A percentile compares a stretch with the other conserved stretches of the same genome.
Evolutionary conservation across 2,797 vertebrate genomes (phyloP).

Genomic region (Anniella stebbinsi): DNA sequence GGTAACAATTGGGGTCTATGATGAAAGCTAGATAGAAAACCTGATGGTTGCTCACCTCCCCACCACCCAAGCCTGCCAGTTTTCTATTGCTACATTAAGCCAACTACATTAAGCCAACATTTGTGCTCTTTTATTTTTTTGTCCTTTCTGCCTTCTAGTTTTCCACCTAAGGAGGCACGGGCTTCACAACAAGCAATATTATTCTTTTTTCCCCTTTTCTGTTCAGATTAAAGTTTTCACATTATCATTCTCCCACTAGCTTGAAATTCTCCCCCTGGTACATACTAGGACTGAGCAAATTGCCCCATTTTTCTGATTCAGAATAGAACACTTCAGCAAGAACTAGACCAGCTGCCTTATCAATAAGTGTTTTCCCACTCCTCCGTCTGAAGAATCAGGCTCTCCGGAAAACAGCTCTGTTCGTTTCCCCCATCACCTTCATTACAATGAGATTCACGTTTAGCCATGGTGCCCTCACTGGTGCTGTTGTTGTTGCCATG

Average conservation of each 20-base stretch:
- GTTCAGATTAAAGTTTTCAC: slow-evolving; percentile 5
- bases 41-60: too few species aligned
- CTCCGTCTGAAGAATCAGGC: not conserved
- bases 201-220: not conserved
- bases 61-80: too few species aligned
- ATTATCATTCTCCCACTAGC: not conserved
- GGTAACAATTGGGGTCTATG: not conserved
- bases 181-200: not conserved
- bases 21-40: not conserved
- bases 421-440: slow-evolving; percentile 9
- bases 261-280: not conserved
- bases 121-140: not conserved
- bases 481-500: slow-evolving; percentile 28
- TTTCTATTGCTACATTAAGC: not conserved
- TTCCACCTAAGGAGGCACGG: not conserved
- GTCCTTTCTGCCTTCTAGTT: not conserved
- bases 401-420: not conserved
- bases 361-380: not conserved
- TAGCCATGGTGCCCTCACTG: slow-evolving; percentile 1
- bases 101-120: not conserved
- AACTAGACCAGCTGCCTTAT: slow-evolving; percentile 2
- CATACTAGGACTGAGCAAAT: not conserved
- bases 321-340: not conserved
- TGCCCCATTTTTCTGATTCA: slow-evolving; percentile 12
- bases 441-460: slow-evolving; percentile 21